Base-by-base conservation (phyloP, 1,140 invertebrate genomes). In the Olivierus martensii region DNA sequence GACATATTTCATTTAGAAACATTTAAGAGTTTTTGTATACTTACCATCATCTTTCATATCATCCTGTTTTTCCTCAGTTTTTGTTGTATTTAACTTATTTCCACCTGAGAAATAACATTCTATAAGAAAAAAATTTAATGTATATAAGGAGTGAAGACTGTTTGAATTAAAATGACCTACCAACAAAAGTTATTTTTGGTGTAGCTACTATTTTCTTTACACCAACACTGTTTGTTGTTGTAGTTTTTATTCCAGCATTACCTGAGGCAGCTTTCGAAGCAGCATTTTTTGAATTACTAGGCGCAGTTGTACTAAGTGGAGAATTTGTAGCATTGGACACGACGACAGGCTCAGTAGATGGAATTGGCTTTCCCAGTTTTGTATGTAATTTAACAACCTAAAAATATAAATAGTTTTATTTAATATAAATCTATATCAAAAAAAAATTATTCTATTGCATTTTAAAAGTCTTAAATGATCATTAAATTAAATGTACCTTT, bases 311-410 rank as follows among this genome's bases (percentile, higher is more conserved):
- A 65, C 38, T 46, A 28, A 28, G 28, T 1, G 28, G 28, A 6
- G 28, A 28, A 28, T 28, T 28, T 28, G 28, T 28, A 28, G 28
- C 28, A 28, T 28, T 28, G 9, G 28, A 28, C 3, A 87, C 71
- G 50, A 87, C 82, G 55, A 87, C 87, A n/a, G 91, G 90, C 69
- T 93, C 90, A 34, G 86, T 82, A 22, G 87, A 87, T 7, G 93
- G 94, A 64, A 99, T 95, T 1, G 92, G 91, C 69, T 98, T 98
- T 34, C 94, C 93, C 12, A 98, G 76, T 72, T 92, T 93, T 35
- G 90, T 93, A 65, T 97, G 92, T 44, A 97, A 73, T 63, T 96
- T 93, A 5, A 97, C 82, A 93, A 69, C 90, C 77, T 65, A 12
- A 57, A 55, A 52, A 51, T 49, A 51, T 56, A 36, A 46, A 49